Percentiles rank a stretch among this genome's conserved stretches.
These are phyloP conservation scores for Tursiops truncatus DNA, from an alignment of 2,113 vertebrate species.

Conservation along the genomic window DNA sequence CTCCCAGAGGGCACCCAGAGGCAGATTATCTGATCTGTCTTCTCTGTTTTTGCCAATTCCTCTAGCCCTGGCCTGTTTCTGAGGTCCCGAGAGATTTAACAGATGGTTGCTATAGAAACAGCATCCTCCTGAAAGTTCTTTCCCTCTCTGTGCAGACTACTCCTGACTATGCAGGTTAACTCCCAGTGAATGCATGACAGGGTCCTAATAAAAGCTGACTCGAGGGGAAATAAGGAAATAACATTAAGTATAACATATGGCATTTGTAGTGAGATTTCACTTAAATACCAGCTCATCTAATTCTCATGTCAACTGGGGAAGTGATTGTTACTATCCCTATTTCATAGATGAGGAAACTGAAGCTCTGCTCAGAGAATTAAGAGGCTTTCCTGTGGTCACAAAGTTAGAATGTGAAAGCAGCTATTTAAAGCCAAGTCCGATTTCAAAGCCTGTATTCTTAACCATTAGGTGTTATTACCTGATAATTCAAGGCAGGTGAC, in stretches of 20 bases:
- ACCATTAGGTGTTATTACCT: neutral
- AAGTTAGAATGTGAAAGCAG: neutral
- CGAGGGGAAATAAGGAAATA: neutral
- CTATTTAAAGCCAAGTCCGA: neutral
- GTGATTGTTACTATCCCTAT: neutral
- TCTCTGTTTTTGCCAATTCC: neutral
- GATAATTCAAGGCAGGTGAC: neutral
- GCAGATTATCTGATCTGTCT: neutral
- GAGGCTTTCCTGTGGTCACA: neutral
- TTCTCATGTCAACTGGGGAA: neutral
- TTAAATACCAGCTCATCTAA: neutral
- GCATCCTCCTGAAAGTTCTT: neutral
- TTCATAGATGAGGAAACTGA: neutral
- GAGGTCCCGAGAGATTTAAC: neutral
- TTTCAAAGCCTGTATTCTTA: constrained; percentile 27
- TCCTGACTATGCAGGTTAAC: neutral
- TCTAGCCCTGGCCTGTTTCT: neutral
- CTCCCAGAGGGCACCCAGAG: neutral
- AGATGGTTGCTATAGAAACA: constrained; percentile 49
- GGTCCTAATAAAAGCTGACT: neutral
- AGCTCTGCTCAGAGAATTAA: neutral
- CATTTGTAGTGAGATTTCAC: neutral
- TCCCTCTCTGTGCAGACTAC: neutral
- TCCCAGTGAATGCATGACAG: neutral
- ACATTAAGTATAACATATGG: neutral